Evolutionary conservation across 2,113 vertebrate genomes (phyloP), one percentile per base, ranked within the genome.

Genomic region (Pipra filicauda): DNA sequence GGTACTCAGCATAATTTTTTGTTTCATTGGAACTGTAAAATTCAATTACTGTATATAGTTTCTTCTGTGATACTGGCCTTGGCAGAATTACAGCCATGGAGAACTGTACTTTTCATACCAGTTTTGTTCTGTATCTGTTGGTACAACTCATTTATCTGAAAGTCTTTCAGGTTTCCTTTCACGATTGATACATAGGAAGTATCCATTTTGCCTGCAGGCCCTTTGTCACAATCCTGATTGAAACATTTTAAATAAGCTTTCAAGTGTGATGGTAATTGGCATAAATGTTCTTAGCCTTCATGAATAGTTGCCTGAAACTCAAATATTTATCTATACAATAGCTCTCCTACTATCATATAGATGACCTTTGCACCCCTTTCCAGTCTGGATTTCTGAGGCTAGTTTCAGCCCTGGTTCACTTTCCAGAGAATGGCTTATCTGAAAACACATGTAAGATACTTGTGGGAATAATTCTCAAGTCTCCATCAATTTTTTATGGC

Each of bases 361-460:
- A 16, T 52, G 51, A 76, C 78, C 82, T 69, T 93, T 86, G 67
- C 49, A 71, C 37, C 7, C 23, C 20, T 71, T 81, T 71, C 55
- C 37, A 39, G 66, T 11, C 43, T 62, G 39, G 16, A 26, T 55
- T 66, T 43, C 31, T 71, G 35, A 81, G 24, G 83, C 67, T 3
- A 0, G 30, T 24, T 30, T 78, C 1, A 14, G 15, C 4, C 5
- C 54, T 23, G 27, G 5, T 26, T 30, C 4, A 44, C 2, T 17
- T 17, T 35, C 33, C 15, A 1, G 20, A 24, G 16, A 46, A 22
- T 0, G 4, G n/a, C 11, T 12, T 24, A 3, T 10, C 28, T 44
- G 39, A 28, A 55, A 54, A 16, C 0, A 2, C 1, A 4, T 1
- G 1, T 1, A 7, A 21, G 39, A 22, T 0, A 1, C 26, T 9